Conservation (phyloP, 2,888 invertebrate genomes). For the Synergus gifuensis region DNA sequence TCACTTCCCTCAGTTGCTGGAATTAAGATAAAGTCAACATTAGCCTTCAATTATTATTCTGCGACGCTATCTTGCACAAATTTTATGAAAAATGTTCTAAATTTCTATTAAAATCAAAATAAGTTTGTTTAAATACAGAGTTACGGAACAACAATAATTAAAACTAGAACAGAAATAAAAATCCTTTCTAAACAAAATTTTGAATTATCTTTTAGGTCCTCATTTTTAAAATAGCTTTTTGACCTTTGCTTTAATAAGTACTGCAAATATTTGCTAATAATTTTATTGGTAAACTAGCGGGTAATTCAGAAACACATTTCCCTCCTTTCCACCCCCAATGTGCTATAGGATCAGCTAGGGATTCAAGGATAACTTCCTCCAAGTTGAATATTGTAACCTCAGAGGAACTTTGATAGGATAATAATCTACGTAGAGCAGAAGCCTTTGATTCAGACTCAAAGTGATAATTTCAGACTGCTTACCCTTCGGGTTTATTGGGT, state of each 20-base stretch:
- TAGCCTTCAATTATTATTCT: slow-evolving; percentile 4
- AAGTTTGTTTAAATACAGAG: not conserved
- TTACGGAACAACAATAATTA: no score
- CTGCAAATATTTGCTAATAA: slow-evolving; percentile 21
- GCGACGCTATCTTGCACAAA: not conserved
- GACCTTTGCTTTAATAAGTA: not conserved
- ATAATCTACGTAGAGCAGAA: slow-evolving; percentile 33
- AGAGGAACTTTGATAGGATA: slow-evolving; percentile 33
- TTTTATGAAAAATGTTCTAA: not conserved
- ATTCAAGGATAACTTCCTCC: slow-evolving; percentile 35
- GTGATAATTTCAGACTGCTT: slow-evolving; percentile 18
- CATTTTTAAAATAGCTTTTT: not conserved
- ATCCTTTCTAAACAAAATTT: no score
- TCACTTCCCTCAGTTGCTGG: slow-evolving; percentile 87
- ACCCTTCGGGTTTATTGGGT: not conserved
- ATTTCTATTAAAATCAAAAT: not conserved
- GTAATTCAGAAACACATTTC: slow-evolving; percentile 16
- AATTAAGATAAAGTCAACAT: slow-evolving; percentile 52
- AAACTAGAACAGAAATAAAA: no score
- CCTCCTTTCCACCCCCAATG: not conserved
- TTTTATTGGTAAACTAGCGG: slow-evolving; percentile 14
- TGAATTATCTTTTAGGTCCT: no score
- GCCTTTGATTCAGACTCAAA: slow-evolving; percentile 4
- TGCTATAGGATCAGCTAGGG: slow-evolving; percentile 1
- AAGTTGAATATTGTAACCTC: slow-evolving; percentile 28